Evolutionary conservation across 1,140 invertebrate species (phyloP).

Genomic region (Tetramorium parvispinum): DNA sequence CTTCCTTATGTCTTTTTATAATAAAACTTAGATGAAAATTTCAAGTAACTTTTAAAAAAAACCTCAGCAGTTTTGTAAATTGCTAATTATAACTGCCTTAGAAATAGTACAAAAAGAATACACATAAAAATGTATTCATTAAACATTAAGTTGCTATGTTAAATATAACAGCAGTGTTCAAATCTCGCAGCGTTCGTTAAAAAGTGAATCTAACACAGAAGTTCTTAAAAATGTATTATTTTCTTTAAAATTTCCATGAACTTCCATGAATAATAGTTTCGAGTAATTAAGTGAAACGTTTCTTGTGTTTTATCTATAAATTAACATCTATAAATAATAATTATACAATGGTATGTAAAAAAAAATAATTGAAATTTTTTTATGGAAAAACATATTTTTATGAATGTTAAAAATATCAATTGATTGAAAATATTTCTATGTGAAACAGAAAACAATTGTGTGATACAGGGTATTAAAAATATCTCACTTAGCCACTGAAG

Average conservation of each 20-base stretch:
- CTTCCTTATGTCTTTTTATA: not conserved
- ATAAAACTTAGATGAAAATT: not conserved
- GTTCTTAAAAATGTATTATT: not conserved
- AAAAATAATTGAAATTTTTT: not conserved
- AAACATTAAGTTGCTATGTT: not conserved
- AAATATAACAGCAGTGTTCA: not conserved
- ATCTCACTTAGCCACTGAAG: conserved; percentile 14
- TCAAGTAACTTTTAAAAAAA: not conserved
- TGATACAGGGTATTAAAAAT: conserved; percentile 17
- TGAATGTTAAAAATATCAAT: not conserved
- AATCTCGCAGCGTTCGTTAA: not conserved
- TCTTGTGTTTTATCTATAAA: not conserved
- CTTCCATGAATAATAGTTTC: not conserved
- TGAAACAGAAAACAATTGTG: conserved; percentile 1
- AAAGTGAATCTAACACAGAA: not conserved
- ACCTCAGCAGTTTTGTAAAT: not conserved
- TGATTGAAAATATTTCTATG: conserved; percentile 4
- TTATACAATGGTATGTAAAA: not conserved
- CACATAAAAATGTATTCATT: not conserved
- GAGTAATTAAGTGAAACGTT: not conserved
- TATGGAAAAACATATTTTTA: not conserved
- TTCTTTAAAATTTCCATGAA: not conserved
- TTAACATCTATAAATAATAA: not conserved
- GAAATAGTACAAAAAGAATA: not conserved
- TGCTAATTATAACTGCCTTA: not conserved